These are phyloP conservation scores for Carabus problematicus DNA, from an alignment of 2,888 invertebrate species.

Conservation along the genomic window DNA sequence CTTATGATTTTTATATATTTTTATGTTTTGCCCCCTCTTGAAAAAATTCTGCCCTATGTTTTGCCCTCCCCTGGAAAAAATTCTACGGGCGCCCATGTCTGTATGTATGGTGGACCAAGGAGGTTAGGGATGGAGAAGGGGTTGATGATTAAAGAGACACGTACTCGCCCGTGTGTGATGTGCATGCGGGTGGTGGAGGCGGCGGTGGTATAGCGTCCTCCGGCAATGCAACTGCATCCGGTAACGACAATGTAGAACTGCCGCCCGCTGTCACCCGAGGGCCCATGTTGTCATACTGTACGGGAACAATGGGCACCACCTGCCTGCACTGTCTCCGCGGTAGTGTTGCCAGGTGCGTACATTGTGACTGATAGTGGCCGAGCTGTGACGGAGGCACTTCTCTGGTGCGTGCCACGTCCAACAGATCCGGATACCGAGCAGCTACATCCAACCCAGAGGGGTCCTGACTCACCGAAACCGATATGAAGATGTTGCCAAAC, in stretches of 20 bases:
- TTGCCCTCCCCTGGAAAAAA: too few relatives aligned
- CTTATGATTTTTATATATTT: too few relatives aligned
- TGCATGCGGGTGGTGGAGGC: slow-evolving; percentile 67
- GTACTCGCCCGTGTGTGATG: slow-evolving; percentile 65
- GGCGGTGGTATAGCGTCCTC: slow-evolving; percentile 58
- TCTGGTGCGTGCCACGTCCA: slow-evolving; percentile 70
- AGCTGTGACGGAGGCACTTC: slow-evolving; percentile 48
- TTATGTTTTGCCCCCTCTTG: too few relatives aligned
- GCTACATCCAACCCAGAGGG: slow-evolving; percentile 64
- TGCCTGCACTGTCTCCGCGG: slow-evolving; percentile 53
- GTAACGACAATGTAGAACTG: slow-evolving; percentile 84
- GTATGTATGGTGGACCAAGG: not conserved
- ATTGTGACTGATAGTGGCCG: slow-evolving; percentile 51
- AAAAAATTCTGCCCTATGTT: too few relatives aligned
- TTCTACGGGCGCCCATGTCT: too few relatives aligned
- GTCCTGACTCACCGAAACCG: slow-evolving; percentile 79
- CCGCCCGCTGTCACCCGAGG: slow-evolving; percentile 88
- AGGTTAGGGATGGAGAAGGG: too few relatives aligned
- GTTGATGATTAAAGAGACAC: slow-evolving; percentile 61
- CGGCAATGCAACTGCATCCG: slow-evolving; percentile 64
- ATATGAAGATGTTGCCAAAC: slow-evolving; percentile 83
- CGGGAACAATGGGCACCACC: slow-evolving; percentile 60
- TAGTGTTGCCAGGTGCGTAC: slow-evolving; percentile 55
- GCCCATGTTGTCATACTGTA: slow-evolving; percentile 90
- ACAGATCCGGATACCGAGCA: slow-evolving; percentile 80